Conservation (phyloP, 2,797 vertebrate species). For the Champsocephalus gunnari region DNA sequence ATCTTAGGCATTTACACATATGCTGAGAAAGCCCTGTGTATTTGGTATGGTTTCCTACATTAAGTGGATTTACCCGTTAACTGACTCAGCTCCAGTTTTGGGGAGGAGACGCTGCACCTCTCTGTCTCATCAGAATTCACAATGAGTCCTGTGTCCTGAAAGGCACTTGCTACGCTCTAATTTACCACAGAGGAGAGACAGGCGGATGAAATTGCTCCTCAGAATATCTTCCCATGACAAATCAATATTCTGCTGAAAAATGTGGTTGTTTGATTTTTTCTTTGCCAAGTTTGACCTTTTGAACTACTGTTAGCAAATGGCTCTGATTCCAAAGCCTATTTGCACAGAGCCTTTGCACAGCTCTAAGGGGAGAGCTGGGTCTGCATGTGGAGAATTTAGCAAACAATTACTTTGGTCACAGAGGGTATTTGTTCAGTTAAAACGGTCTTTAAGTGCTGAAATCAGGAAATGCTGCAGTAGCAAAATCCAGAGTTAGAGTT, state of each 20-base stretch:
- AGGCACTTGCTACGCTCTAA: slow-evolving; percentile 60
- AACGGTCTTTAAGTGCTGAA: slow-evolving; percentile 13
- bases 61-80: slow-evolving; percentile 39
- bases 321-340: slow-evolving; percentile 25
- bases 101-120: neutral
- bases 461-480: slow-evolving; percentile 1
- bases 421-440: slow-evolving; percentile 1
- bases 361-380: neutral
- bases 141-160: slow-evolving; percentile 43
- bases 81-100: slow-evolving; percentile 35
- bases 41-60: slow-evolving; percentile 18
- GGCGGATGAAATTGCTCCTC: slow-evolving; percentile 63
- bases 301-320: slow-evolving; percentile 48
- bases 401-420: slow-evolving; percentile 10
- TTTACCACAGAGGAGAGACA: slow-evolving; percentile 62
- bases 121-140: slow-evolving; percentile 70
- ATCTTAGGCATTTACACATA: neutral
- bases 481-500: neutral
- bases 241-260: slow-evolving; percentile 63
- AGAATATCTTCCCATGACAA: slow-evolving; percentile 64
- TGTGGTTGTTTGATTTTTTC: slow-evolving; percentile 38
- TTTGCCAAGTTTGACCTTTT: slow-evolving; percentile 49
- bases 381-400: neutral
- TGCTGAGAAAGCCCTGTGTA: neutral
- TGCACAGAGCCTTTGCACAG: slow-evolving; percentile 10